Base-by-base conservation (phyloP, 2,113 vertebrate species). In the Phaethon lepturus region DNA sequence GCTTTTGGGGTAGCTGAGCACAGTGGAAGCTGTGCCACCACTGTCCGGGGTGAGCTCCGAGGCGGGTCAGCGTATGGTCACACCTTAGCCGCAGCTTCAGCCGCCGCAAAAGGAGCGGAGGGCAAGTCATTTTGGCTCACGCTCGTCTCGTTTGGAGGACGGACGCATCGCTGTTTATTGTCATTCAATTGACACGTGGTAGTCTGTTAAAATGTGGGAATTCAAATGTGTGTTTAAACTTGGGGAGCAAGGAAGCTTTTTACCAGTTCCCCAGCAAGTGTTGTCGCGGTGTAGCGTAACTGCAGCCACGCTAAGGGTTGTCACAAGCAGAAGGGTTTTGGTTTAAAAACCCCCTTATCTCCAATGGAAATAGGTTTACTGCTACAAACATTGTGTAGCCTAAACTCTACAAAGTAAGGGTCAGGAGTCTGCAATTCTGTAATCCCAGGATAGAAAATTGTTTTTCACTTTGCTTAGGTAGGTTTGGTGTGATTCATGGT, bases 401-500 rank as follows among this genome's bases (percentile, higher is more conserved):
- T 84, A 42, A 84, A 78, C n/a, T 28, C 24, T 88, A 55, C 66
- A 90, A 86, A 76, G 38, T 28, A n/a, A 72, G 64, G 69, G n/a
- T 87, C 40, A 53, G 40, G 47, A 94, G n/a, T 24, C 18, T 55
- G 63, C 50, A 77, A 6, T 31, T 91, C 56, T 62, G 16, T 83
- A 91, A 87, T 90, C 53, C 58, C 31, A 55, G 53, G 31, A 55
- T 19, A 82, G 45, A 89, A 71, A 62, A 47, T n/a, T 79, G 69
- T 69, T 94, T 85, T 95, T 71, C 58, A 52, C 69, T 93, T 93
- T 86, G 25, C 77, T 86, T 93, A 85, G 87, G 86, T 93, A 94
- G 87, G 20, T 91, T 94, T 71, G n/a, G 23, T 88, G 58, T 66
- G 44, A 82, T 91, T 94, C 74, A 31, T 73, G 49, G 33, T 76